Conservation (phyloP, 2,113 vertebrate species). For the Coturnix japonica region DNA sequence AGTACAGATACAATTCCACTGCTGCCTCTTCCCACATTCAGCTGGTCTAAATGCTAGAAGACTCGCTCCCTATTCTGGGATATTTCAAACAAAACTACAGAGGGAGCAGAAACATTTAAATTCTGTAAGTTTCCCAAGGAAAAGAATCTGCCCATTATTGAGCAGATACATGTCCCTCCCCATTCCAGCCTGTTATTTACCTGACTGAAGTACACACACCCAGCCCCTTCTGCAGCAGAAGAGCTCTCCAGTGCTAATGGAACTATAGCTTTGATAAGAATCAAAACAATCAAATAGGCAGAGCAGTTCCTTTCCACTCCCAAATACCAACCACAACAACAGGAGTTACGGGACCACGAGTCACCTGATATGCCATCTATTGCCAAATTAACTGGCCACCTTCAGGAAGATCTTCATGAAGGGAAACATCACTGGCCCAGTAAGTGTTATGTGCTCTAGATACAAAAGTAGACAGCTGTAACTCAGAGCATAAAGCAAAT, state of each 20-base stretch:
- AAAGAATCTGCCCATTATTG: background rate
- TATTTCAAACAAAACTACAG: background rate
- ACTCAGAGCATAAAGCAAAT: background rate
- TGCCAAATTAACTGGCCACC: background rate
- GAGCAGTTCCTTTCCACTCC: background rate
- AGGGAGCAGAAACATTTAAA: background rate
- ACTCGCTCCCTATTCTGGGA: fast-evolving
- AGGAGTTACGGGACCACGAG: background rate
- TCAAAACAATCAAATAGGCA: background rate
- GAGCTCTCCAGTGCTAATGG: background rate
- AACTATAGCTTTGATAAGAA: background rate
- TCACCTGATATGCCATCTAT: no score
- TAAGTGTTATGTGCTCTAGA: background rate
- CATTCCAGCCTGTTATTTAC: background rate
- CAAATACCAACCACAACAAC: background rate
- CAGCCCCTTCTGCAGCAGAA: background rate
- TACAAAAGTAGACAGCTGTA: background rate
- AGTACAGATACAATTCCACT: background rate
- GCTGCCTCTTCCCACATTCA: background rate
- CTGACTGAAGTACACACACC: background rate
- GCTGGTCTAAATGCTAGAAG: background rate
- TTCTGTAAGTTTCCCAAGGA: background rate
- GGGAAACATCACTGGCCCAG: fast-evolving
- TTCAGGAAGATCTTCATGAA: background rate
- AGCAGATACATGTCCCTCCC: background rate